Conservation (phyloP, 2,888 invertebrate genomes). For the Andrena hattorfiana region DNA sequence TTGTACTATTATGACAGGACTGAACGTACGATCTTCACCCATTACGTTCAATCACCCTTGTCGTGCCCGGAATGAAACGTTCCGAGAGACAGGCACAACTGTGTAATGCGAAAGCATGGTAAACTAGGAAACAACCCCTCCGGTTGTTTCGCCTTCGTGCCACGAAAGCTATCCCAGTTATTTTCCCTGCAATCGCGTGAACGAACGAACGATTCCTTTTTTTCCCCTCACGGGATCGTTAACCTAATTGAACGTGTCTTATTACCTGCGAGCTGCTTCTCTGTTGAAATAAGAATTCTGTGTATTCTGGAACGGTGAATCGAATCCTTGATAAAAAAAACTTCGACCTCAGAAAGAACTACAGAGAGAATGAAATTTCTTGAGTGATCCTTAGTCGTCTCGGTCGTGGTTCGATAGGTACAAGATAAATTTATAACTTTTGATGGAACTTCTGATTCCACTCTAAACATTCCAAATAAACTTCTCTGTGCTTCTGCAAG, state of each 20-base stretch:
- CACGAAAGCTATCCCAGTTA: constrained; percentile 23
- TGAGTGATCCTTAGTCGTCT: no score
- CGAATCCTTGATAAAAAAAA: background rate
- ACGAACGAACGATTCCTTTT: constrained; percentile 38
- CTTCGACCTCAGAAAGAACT: background rate
- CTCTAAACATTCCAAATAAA: background rate
- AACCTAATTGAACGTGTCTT: constrained; percentile 45
- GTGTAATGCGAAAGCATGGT: constrained; percentile 7
- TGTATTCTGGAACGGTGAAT: constrained; percentile 3
- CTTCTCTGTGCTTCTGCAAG: background rate
- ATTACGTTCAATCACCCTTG: constrained; percentile 29
- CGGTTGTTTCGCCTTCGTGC: constrained; percentile 18
- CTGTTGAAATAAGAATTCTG: constrained; percentile 1
- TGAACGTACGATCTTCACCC: constrained; percentile 3
- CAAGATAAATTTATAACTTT: no score
- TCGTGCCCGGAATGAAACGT: constrained; percentile 6
- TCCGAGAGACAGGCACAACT: background rate
- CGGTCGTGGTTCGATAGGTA: no score
- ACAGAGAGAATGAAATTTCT: background rate
- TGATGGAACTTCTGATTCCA: background rate
- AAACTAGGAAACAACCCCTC: constrained; percentile 32
- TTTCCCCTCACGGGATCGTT: constrained; percentile 24
- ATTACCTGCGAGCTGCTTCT: constrained; percentile 21
- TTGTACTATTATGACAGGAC: background rate
- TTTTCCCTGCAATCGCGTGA: constrained; percentile 61